Evolutionary conservation across 2,797 vertebrate species (phyloP).

Genomic region (Garrulus glandarius): DNA sequence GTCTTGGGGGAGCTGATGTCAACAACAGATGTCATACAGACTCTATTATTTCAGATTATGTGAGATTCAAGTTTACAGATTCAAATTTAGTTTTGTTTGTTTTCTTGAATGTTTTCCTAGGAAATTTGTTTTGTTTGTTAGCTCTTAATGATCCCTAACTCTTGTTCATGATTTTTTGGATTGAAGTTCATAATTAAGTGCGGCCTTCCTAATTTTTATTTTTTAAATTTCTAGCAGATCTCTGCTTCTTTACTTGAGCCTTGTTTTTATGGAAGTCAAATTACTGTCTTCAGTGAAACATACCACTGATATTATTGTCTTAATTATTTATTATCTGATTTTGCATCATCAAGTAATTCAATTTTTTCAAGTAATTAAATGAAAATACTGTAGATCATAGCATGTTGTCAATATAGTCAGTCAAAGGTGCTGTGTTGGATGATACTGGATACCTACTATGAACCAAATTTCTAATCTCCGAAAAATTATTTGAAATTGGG

Average conservation of each 20-base stretch:
- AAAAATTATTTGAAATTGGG: neutral
- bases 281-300: neutral
- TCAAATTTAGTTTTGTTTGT: neutral
- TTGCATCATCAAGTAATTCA: neutral
- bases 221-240: neutral
- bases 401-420: neutral
- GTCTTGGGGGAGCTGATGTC: neutral
- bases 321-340: neutral
- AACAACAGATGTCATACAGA: neutral
- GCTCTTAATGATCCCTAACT: neutral
- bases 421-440: neutral
- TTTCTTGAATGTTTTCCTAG: neutral
- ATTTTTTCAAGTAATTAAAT: neutral
- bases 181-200: neutral
- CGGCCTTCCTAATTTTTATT: neutral
- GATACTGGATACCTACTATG: neutral
- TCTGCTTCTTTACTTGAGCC: neutral
- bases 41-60: neutral
- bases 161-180: neutral
- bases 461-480: neutral
- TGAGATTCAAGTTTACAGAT: neutral
- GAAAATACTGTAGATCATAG: neutral
- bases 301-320: neutral
- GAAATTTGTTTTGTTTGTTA: neutral
- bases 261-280: neutral